phyloP scores from a whole-genome alignment of 2,888 invertebrate species.

The Alentia gelatinosa region DNA sequence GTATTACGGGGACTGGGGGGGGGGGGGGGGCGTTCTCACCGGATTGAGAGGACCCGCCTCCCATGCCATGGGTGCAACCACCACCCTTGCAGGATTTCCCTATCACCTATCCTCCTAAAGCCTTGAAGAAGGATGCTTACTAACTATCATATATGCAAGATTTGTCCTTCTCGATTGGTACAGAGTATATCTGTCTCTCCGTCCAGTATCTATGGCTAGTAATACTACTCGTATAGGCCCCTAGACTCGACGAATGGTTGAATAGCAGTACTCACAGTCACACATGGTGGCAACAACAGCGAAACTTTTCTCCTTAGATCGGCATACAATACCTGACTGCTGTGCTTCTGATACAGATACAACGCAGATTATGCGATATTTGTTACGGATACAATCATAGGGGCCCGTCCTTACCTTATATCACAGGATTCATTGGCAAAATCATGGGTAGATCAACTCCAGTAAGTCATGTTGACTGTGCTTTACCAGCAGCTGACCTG shows the following conservation, averaged over 20 bases:
- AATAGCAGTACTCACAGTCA: background rate
- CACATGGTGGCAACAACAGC: background rate
- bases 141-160: no score
- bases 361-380: background rate
- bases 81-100: no score
- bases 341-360: background rate
- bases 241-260: background rate
- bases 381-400: background rate
- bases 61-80: no score
- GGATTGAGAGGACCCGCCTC: no score
- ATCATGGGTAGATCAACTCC: background rate
- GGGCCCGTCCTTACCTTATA: background rate
- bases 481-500: background rate
- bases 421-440: background rate
- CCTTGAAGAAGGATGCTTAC: no score
- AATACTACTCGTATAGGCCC: background rate
- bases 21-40: background rate
- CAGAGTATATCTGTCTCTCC: no score
- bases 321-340: background rate
- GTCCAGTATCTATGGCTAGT: background rate
- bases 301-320: background rate
- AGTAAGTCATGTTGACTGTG: background rate
- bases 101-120: no score
- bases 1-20: background rate
- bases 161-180: no score